Percentiles rank a stretch among this genome's conserved stretches.
These are phyloP conservation scores for Istiophorus platypterus DNA, from an alignment of 2,113 vertebrate genomes.

Conservation along the genomic window DNA sequence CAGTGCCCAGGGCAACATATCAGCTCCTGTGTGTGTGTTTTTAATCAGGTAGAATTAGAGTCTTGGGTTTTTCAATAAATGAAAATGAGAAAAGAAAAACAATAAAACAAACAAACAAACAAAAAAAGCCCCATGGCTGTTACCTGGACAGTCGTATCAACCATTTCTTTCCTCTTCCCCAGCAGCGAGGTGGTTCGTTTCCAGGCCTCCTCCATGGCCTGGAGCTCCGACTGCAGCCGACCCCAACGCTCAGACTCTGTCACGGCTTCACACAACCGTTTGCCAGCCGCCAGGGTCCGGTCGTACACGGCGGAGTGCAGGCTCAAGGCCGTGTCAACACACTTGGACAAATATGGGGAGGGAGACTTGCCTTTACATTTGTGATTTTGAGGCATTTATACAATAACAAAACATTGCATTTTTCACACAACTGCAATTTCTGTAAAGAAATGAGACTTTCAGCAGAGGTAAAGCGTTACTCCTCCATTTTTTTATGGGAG, in stretches of 20 bases:
- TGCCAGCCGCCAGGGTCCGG: slow-evolving; percentile 80
- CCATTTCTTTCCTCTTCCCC: slow-evolving; percentile 64
- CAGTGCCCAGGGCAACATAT: slow-evolving; percentile 21
- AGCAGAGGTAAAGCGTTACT: not conserved
- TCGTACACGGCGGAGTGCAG: slow-evolving; percentile 78
- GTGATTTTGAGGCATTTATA: not conserved
- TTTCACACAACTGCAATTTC: not conserved
- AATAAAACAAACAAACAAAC: too few relatives aligned
- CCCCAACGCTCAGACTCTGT: slow-evolving; percentile 50
- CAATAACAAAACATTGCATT: not conserved
- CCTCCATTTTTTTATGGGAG: too few relatives aligned
- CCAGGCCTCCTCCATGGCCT: slow-evolving; percentile 85
- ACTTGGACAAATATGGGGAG: slow-evolving; percentile 71
- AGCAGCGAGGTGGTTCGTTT: slow-evolving; percentile 75
- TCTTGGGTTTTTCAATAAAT: too few relatives aligned
- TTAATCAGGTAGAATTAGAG: too few relatives aligned
- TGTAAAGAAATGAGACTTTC: too few relatives aligned
- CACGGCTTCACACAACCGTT: slow-evolving; percentile 71
- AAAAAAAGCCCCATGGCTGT: not conserved
- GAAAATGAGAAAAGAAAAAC: too few relatives aligned
- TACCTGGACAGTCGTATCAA: slow-evolving; percentile 82
- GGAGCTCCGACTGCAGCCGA: slow-evolving; percentile 80
- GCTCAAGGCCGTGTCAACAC: slow-evolving; percentile 79
- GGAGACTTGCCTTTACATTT: not conserved
- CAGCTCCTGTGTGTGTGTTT: slow-evolving; percentile 14